Base-by-base conservation (phyloP, 2,888 invertebrate genomes). In the Temnothorax ravouxi region DNA sequence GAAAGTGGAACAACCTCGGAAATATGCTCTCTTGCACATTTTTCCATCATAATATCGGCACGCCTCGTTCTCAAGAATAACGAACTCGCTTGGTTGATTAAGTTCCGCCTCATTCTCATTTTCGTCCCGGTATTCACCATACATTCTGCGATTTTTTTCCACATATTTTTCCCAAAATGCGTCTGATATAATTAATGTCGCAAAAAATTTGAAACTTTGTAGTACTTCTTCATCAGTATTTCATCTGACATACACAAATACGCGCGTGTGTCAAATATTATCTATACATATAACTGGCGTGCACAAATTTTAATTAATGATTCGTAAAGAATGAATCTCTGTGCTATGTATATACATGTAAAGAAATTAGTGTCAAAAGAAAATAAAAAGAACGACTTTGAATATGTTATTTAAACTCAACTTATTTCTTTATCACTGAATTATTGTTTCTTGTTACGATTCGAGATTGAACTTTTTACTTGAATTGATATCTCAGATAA, bases 11-110 rank as follows among this genome's bases (percentile, higher is more conserved):
- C 47, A 50, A 75, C 66, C 66, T 75, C 75, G 50, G 66, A 21
- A 75, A 75, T 75, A 61, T 66, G 75, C 66, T 75, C 66, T 66
- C 66, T 38, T 50, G 47, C 66, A 75, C 66, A 75, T 75, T 75
- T 75, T 75, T 75, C 66, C 66, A 75, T 75, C 75, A 34, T 38
- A 11, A 34, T 50, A 66, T 50, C 50, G 34, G 66, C 75, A 41
- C 25, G 56, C 56, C 25, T 56, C 41, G 50, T 66, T 8, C n/a
- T 75, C 50, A 25, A 50, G 67, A 75, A 66, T 75, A 75, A 66
- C 67, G 75, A 75, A 75, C 66, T 66, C 38, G 21, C 50, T 64
- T 18, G 21, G 75, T 75, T 75, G 75, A 75, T 75, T 75, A 75
- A 75, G 66, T 50, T 34, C 47, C 50, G 5, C 67, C 64, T 75